A percentile compares a stretch with the other conserved stretches of the same genome.
phyloP scores from a whole-genome alignment of 2,797 vertebrate genomes.

The Mustela erminea region DNA sequence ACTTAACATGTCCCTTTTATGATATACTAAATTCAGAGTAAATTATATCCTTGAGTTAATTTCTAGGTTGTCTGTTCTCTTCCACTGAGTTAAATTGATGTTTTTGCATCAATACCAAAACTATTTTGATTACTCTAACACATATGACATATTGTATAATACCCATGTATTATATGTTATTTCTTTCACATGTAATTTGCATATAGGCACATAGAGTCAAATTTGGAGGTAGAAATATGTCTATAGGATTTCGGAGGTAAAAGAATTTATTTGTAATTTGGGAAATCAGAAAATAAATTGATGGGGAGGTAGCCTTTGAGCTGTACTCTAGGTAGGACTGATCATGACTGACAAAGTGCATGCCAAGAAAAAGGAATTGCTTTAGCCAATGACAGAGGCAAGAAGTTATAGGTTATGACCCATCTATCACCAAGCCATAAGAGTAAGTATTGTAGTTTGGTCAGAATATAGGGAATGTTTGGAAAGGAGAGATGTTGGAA shows the following conservation, averaged over 20 bases:
- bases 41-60: neutral
- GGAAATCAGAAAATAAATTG: neutral
- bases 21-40: conserved; percentile 9
- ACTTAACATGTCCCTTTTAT: conserved; percentile 35
- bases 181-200: neutral
- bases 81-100: neutral
- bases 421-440: too few relatives aligned
- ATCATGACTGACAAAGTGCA: neutral
- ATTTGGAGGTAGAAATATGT: neutral
- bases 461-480: neutral
- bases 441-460: neutral
- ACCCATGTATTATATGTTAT: neutral
- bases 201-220: neutral
- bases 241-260: neutral
- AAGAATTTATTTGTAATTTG: neutral
- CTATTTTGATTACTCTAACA: neutral
- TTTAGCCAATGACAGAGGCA: neutral
- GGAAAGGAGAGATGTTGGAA: neutral
- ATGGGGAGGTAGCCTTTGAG: neutral
- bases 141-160: neutral
- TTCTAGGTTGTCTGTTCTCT: neutral
- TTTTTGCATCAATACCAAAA: neutral
- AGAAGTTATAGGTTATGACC: neutral
- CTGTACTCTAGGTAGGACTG: neutral
- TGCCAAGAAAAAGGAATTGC: neutral